Conservation (phyloP, 2,888 invertebrate species). For the Sphinx pinastri region DNA sequence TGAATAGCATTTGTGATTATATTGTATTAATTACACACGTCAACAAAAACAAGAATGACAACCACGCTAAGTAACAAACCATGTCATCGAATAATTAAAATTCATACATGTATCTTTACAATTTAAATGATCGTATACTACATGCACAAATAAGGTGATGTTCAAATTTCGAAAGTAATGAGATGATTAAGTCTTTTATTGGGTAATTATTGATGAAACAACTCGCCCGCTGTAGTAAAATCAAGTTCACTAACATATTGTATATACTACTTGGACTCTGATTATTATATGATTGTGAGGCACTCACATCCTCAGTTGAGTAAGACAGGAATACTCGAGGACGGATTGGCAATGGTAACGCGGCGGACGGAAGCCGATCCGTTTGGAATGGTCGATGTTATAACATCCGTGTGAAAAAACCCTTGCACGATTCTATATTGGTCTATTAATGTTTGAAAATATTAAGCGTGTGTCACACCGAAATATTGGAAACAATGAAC, state of each 20-base stretch:
- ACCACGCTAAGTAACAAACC: constrained; percentile 23
- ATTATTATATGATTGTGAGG: constrained; percentile 53
- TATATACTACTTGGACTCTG: constrained; percentile 45
- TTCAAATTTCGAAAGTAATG: constrained; percentile 55
- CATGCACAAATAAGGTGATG: constrained; percentile 50
- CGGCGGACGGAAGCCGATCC: constrained; percentile 58
- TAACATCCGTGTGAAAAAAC: constrained; percentile 44
- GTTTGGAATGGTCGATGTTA: constrained; percentile 48
- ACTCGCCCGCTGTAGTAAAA: constrained; percentile 53
- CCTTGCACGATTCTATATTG: constrained; percentile 22
- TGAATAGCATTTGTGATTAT: too few relatives aligned
- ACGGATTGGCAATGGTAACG: constrained; percentile 49
- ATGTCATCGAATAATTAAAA: constrained; percentile 26
- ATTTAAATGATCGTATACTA: constrained; percentile 52
- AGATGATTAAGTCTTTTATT: constrained; percentile 59
- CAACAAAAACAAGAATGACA: background rate
- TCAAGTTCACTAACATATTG: constrained; percentile 46
- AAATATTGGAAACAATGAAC: background rate
- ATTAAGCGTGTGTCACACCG: background rate
- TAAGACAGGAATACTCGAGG: constrained; percentile 53
- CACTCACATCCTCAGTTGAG: constrained; percentile 55
- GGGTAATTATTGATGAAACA: constrained; percentile 51
- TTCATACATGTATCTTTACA: constrained; percentile 15
- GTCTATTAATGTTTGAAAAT: background rate
- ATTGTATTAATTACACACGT: background rate